A percentile compares a stretch with the other conserved stretches of the same genome.
Evolutionary conservation across 1,140 invertebrate species (phyloP).

Genomic region (Hyles vespertilio): DNA sequence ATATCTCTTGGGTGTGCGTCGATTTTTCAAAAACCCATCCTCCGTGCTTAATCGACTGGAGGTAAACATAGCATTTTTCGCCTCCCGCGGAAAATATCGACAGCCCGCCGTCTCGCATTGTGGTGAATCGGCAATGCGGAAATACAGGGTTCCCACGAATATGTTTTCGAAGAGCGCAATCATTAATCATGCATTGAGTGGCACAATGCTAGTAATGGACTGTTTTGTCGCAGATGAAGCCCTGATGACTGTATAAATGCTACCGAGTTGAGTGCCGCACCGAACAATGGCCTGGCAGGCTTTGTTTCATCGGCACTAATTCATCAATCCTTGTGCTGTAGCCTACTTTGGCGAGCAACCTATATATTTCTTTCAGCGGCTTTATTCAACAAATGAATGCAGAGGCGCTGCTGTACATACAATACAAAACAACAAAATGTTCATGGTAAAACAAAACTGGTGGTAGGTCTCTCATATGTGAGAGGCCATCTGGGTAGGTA

Average conservation of each 20-base stretch:
- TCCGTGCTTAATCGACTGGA: slow-evolving; percentile 64
- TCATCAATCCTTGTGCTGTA: slow-evolving; percentile 18
- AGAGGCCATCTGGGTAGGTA: too few relatives aligned
- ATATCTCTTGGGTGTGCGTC: slow-evolving; percentile 38
- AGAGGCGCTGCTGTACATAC: neutral
- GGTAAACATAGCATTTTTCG: slow-evolving; percentile 70
- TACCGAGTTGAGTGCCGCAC: slow-evolving; percentile 10
- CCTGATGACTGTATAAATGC: slow-evolving; percentile 29
- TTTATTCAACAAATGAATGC: neutral
- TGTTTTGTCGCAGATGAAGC: slow-evolving; percentile 31
- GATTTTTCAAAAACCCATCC: slow-evolving; percentile 67
- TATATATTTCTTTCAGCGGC: too few relatives aligned
- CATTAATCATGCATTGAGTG: slow-evolving; percentile 70
- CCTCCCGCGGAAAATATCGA: slow-evolving; percentile 60
- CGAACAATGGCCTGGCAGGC: slow-evolving; percentile 40
- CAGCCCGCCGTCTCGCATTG: slow-evolving; percentile 38
- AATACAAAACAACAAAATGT: too few relatives aligned
- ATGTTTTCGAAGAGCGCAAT: slow-evolving; percentile 55
- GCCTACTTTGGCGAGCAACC: neutral
- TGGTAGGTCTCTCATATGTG: too few relatives aligned
- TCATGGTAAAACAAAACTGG: too few relatives aligned
- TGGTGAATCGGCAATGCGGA: slow-evolving; percentile 33
- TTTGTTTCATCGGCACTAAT: slow-evolving; percentile 32
- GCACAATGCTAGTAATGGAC: slow-evolving; percentile 35
- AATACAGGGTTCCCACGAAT: slow-evolving; percentile 55